Base-by-base conservation (phyloP, 2,113 vertebrate species). In the Zootoca vivipara region DNA sequence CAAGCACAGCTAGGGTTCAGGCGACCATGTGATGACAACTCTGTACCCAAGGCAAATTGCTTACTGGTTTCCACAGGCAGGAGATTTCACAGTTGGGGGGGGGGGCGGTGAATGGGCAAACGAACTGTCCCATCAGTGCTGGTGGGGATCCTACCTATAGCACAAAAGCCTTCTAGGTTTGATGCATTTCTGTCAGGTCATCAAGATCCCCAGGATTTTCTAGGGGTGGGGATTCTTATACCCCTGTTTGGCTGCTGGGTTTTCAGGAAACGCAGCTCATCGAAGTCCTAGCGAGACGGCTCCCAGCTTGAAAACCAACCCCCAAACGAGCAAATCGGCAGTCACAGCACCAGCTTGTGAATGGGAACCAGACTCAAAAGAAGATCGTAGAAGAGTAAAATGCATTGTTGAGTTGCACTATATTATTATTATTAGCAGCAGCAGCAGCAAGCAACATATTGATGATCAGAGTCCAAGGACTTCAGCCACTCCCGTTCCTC, bases 401-500 rank as follows among this genome's bases (percentile, higher is more conserved):
- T 2, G 2, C 92, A 87, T 72, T 89, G 92, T 75, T 88, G 92
- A 89, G 35, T 73, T 87, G 91, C 89, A 2, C 22, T 88, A 26
- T 8, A 67, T 83, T 77, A 62, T 52, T 52, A 46, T 46, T 46
- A 46, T 46, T 46, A 52, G 10, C 12, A 83, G 85, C 56, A 83
- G 85, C 56, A 62, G 30, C 81, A 75, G 92, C 78, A 87, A 89
- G 81, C 56, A 28, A 16, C 1, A 13, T 8, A 1, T 0, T 0
- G 40, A 67, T 81, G 56, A 70, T 2, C 7, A 0, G 10, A 20
- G 28, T 3, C 62, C 28, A 82, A 79, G 0, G 67, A 83, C 86
- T 79, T 80, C 3, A 75, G 85, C 5, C 2, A 18, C 8, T 9
- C 2, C 82, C 82, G 0, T 81, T 0, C 1, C 0, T 20, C 58